Evolutionary conservation across 2,113 vertebrate species (phyloP).

Genomic region (Candoia aspera): DNA sequence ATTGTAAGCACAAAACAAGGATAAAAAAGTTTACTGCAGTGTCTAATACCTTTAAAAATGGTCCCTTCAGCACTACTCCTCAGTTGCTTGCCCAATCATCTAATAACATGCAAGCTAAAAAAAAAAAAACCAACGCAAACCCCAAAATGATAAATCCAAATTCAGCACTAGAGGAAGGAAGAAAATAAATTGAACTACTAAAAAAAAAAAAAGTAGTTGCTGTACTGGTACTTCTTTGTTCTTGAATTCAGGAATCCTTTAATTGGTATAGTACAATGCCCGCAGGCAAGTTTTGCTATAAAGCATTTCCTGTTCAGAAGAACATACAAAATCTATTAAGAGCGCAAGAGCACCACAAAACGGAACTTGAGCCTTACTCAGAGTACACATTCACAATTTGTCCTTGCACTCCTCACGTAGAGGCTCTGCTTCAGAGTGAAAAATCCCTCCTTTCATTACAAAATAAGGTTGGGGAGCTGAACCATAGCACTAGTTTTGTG

Average conservation of each 20-base stretch:
- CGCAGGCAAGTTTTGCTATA: slow-evolving; percentile 61
- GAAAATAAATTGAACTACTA: slow-evolving; percentile 55
- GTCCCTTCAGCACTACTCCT: slow-evolving; percentile 27
- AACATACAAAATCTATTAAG: slow-evolving; percentile 52
- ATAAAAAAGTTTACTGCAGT: neutral
- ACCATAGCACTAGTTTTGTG: slow-evolving; percentile 65
- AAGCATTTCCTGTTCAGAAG: slow-evolving; percentile 60
- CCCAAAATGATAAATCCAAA: slow-evolving; percentile 40
- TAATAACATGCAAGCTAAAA: slow-evolving; percentile 39
- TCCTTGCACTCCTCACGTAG: neutral
- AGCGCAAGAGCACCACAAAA: slow-evolving; percentile 39
- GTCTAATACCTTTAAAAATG: neutral
- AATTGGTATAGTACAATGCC: slow-evolving; percentile 59
- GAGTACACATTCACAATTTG: slow-evolving; percentile 20
- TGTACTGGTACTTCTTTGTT: slow-evolving; percentile 64
- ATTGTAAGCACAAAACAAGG: neutral
- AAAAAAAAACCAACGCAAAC: neutral
- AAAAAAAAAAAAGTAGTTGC: slow-evolving; percentile 35
- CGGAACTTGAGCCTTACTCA: slow-evolving; percentile 38
- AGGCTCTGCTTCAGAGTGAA: neutral
- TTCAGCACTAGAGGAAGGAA: slow-evolving; percentile 60
- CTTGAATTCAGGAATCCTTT: slow-evolving; percentile 56
- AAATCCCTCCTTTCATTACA: rapidly evolving
- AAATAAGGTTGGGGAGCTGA: slow-evolving; percentile 56
- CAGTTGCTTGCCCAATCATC: slow-evolving; percentile 28